Percentiles rank a stretch among this genome's conserved stretches.
phyloP scores from a whole-genome alignment of 2,113 vertebrate species.

The Saguinus midas region DNA sequence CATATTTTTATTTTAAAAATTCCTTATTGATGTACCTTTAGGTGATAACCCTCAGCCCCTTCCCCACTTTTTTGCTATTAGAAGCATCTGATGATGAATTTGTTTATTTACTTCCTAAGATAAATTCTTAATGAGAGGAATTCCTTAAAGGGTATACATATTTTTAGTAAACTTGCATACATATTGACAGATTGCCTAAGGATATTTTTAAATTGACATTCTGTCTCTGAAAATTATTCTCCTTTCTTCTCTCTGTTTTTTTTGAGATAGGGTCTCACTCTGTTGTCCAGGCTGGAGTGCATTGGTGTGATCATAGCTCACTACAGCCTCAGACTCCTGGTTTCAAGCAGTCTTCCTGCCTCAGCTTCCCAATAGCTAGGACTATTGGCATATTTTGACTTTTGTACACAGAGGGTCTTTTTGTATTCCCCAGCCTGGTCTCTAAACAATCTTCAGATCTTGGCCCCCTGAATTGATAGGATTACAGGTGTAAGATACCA shows the following conservation, averaged over 20 bases:
- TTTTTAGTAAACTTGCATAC: slow-evolving; percentile 25
- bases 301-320: neutral
- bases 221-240: slow-evolving; percentile 22
- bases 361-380: neutral
- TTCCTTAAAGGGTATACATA: neutral
- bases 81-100: neutral
- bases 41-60: neutral
- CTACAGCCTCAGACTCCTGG: neutral
- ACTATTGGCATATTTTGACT: neutral
- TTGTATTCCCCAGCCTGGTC: neutral
- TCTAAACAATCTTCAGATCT: neutral
- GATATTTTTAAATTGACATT: slow-evolving; percentile 36
- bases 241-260: neutral
- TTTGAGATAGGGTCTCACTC: neutral
- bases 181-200: neutral
- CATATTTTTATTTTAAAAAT: neutral
- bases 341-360: neutral
- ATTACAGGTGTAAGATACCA: neutral
- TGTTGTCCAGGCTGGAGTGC: neutral
- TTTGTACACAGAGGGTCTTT: neutral
- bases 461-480: neutral
- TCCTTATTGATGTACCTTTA: neutral
- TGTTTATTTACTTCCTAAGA: neutral
- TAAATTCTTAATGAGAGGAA: neutral
- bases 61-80: neutral